Evolutionary conservation across 1,140 invertebrate genomes (phyloP).

Genomic region (Trissolcus basalis): DNA sequence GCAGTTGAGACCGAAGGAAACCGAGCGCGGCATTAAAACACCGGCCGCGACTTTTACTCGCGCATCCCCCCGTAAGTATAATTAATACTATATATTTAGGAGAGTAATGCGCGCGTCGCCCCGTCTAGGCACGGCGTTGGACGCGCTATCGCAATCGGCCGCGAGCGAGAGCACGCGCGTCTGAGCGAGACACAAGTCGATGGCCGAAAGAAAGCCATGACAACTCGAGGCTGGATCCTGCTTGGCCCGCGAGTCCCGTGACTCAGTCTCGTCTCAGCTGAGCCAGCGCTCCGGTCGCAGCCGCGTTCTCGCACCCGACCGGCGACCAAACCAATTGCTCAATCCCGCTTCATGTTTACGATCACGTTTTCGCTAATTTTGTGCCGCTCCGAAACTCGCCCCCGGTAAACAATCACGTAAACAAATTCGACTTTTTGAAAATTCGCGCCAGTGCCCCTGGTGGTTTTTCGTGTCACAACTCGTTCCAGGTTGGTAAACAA

Average conservation of each 20-base stretch:
- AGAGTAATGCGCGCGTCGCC: slow-evolving; percentile 56
- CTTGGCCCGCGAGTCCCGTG: slow-evolving; percentile 45
- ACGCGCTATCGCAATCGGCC: slow-evolving; percentile 63
- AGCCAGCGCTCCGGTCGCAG: slow-evolving; percentile 63
- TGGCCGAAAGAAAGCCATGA: slow-evolving; percentile 56
- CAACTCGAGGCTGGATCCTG: slow-evolving; percentile 68
- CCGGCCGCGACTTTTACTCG: slow-evolving; percentile 43
- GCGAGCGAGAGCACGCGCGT: slow-evolving; percentile 52
- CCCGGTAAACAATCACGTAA: no score
- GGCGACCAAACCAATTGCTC: not conserved
- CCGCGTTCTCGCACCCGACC: slow-evolving; percentile 14
- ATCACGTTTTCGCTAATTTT: no score
- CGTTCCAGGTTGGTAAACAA: no score
- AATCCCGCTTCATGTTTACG: no score
- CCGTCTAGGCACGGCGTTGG: slow-evolving; percentile 62
- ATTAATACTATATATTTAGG: slow-evolving; percentile 52
- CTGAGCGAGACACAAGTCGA: slow-evolving; percentile 49
- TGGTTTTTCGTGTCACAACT: no score
- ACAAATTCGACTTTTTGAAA: no score
- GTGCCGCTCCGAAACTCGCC: no score
- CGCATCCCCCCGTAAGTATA: slow-evolving; percentile 48
- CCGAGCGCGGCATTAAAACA: slow-evolving; percentile 20
- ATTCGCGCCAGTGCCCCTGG: no score
- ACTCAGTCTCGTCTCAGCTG: slow-evolving; percentile 69
- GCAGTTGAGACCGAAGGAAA: not conserved